Base-by-base conservation (phyloP, 1,140 invertebrate species). In the Dendroctonus valens region DNA sequence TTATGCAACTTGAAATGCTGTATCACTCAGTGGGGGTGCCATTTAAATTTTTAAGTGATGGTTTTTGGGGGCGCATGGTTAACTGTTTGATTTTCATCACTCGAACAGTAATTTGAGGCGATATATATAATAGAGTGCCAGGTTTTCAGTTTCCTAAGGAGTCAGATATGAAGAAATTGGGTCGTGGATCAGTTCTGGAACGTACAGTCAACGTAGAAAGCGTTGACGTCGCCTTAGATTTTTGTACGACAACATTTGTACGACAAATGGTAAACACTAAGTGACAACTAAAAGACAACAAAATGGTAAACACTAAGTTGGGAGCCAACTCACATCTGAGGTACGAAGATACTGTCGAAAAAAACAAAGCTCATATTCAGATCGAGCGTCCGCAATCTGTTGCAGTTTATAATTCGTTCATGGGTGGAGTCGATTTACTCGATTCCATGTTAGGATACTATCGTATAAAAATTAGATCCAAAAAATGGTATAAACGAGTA, bases 111-210 rank as follows among this genome's bases (percentile, higher is more conserved):
- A n/a, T n/a, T n/a, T n/a, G n/a, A n/a, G n/a, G n/a, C n/a, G n/a
- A n/a, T n/a, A n/a, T n/a, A n/a, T n/a, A n/a, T n/a, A n/a, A n/a
- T n/a, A n/a, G n/a, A n/a, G n/a, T n/a, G n/a, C n/a, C n/a, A n/a
- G n/a, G n/a, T n/a, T n/a, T n/a, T n/a, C n/a, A n/a, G n/a, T n/a
- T n/a, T n/a, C n/a, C n/a, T n/a, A n/a, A n/a, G n/a, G n/a, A n/a
- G n/a, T n/a, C n/a, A n/a, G n/a, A n/a, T n/a, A n/a, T n/a, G n/a
- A 76, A 78, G 69, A 77, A 79, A 69, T 73, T 71, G 61, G 72
- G 69, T 52, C 51, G 67, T 67, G 66, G 69, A 40, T 39, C 7
- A 51, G 67, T 66, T 41, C 41, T 46, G 8, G 72, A 75, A 68
- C 73, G 74, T 65, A 44, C 67, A 12, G 65, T 71, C 14, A 59